Percentiles rank a stretch among this genome's conserved stretches.
phyloP scores from a whole-genome alignment of 2,113 vertebrate species.

The Pelvicachromis taeniatus region DNA sequence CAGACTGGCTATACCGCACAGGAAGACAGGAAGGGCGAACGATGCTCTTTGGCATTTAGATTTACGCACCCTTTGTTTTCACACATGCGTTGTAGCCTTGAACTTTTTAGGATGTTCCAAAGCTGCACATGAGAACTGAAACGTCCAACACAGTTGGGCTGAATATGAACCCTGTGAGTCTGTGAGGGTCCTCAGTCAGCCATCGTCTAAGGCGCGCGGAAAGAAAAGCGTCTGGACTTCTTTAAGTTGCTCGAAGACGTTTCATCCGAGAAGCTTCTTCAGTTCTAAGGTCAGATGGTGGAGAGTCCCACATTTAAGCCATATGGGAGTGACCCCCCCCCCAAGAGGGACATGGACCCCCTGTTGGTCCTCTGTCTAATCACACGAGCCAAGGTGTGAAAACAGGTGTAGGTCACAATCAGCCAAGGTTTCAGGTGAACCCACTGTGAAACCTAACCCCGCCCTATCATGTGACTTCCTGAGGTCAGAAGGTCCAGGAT shows the following conservation, averaged over 20 bases:
- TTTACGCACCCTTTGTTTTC: not conserved
- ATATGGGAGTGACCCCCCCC: not conserved
- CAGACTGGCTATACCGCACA: not conserved
- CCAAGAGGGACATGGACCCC: not conserved
- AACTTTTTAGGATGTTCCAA: not conserved
- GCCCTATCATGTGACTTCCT: not conserved
- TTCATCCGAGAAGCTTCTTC: not conserved
- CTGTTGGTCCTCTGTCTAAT: not conserved
- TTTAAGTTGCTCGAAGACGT: not conserved
- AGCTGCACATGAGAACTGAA: not conserved
- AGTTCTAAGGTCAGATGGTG: not conserved
- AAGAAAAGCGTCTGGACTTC: not conserved
- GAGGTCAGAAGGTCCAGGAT: rapidly evolving
- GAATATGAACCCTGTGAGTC: not conserved
- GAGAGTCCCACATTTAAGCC: not conserved
- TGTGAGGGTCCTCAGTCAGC: not conserved
- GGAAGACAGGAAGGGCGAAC: not conserved
- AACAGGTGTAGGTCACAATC: not conserved
- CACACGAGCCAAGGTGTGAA: not conserved
- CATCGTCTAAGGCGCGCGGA: not conserved
- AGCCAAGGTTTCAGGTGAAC: not conserved
- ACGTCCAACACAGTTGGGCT: not conserved
- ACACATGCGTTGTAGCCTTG: not conserved
- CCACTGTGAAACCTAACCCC: not conserved
- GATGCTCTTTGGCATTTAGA: not conserved